Evolutionary conservation across 1,140 invertebrate genomes (phyloP).

Genomic region (Ericerus pela): DNA sequence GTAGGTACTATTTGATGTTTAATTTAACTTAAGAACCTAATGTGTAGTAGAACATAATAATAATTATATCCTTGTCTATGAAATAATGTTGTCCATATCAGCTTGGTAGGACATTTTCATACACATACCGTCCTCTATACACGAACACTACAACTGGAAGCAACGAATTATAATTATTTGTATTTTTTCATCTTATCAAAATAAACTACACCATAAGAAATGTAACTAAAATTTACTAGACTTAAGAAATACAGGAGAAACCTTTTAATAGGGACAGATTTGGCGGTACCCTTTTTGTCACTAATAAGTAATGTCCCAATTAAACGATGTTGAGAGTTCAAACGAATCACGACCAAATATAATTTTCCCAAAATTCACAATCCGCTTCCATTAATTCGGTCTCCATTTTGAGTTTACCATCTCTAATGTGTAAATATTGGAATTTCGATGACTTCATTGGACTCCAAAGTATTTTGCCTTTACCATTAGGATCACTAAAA

Average conservation of each 20-base stretch:
- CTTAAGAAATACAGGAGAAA: too few relatives aligned
- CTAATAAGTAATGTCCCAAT: too few relatives aligned
- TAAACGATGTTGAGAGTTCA: too few relatives aligned
- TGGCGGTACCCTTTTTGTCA: too few relatives aligned
- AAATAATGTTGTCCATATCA: conserved; percentile 25
- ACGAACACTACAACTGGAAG: conserved; percentile 36
- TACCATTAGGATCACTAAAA: background rate
- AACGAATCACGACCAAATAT: too few relatives aligned
- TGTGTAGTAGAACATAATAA: conserved; percentile 56
- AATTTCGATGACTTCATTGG: background rate
- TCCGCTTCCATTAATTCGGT: background rate
- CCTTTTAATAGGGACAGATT: too few relatives aligned
- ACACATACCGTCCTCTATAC: conserved; percentile 34
- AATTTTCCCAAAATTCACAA: background rate
- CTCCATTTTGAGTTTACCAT: background rate
- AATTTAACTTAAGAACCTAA: conserved; percentile 29
- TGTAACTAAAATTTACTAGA: too few relatives aligned
- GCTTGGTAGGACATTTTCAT: conserved; percentile 28
- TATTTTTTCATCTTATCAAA: too few relatives aligned
- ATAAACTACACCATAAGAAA: too few relatives aligned
- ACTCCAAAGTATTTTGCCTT: background rate
- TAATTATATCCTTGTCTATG: conserved; percentile 39
- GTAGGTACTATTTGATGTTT: background rate
- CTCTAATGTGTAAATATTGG: background rate
- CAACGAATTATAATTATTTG: too few relatives aligned